Evolutionary conservation across 2,113 vertebrate genomes (phyloP).

Genomic region (Seriola rivoliana): DNA sequence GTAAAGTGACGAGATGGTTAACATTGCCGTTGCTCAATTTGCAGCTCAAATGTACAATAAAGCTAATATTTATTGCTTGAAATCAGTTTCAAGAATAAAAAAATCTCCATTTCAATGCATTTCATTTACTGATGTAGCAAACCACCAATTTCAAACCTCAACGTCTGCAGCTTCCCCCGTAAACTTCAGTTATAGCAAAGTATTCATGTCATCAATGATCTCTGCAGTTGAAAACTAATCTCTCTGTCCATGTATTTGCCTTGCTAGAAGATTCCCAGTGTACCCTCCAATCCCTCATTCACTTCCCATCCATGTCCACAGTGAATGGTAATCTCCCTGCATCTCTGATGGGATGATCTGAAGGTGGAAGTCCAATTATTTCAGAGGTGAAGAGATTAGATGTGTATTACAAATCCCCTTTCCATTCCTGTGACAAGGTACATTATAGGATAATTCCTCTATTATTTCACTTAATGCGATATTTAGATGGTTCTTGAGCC

Average conservation of each 20-base stretch:
- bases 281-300: slow-evolving; percentile 33
- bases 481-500: slow-evolving; percentile 41
- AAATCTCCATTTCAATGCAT: neutral
- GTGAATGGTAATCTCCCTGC: slow-evolving; percentile 50
- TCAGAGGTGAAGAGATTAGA: slow-evolving; percentile 60
- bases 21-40: too few species aligned
- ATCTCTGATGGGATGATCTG: slow-evolving; percentile 64
- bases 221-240: slow-evolving; percentile 18
- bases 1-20: too few species aligned
- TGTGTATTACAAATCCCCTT: slow-evolving; percentile 61
- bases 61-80: too few species aligned
- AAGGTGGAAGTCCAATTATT: slow-evolving; percentile 69
- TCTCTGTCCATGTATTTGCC: slow-evolving; percentile 18
- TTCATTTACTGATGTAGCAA: too few species aligned
- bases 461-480: slow-evolving; percentile 42
- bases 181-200: neutral
- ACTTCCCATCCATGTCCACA: slow-evolving; percentile 33
- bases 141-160: neutral
- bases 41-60: neutral
- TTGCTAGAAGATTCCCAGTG: slow-evolving; percentile 28
- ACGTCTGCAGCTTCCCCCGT: neutral
- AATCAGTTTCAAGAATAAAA: too few species aligned
- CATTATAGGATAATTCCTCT: slow-evolving; percentile 53
- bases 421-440: slow-evolving; percentile 50
- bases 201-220: slow-evolving; percentile 14